These are phyloP conservation scores for Noctua fimbriata DNA, from an alignment of 2,888 invertebrate species.

Conservation along the genomic window DNA sequence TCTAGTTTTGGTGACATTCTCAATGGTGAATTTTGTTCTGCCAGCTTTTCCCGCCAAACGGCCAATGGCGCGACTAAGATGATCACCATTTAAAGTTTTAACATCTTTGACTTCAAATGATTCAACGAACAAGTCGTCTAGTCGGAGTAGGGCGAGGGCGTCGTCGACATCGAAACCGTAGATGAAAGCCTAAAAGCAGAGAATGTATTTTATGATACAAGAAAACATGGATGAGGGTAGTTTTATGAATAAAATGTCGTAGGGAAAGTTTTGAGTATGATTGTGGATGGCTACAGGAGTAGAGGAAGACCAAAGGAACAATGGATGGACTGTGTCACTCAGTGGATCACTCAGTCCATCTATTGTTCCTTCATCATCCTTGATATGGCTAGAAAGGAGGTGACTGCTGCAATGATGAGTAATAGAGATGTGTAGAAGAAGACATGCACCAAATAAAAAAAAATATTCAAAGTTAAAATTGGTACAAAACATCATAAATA, in stretches of 20 bases:
- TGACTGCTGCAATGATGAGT: background rate
- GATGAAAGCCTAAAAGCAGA: conserved; percentile 93
- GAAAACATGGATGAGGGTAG: background rate
- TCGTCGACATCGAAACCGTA: conserved; percentile 99
- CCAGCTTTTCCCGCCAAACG: conserved; percentile 99
- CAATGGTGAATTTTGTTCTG: conserved; percentile 99
- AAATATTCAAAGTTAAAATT: too few species aligned
- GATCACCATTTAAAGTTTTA: conserved; percentile 98
- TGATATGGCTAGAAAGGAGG: background rate
- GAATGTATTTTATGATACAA: background rate
- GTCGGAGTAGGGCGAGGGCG: conserved; percentile 97
- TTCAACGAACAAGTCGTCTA: conserved; percentile 99
- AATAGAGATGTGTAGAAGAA: background rate
- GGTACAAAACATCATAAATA: too few species aligned
- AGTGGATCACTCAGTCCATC: background rate
- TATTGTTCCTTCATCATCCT: too few species aligned
- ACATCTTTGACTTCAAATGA: conserved; percentile 99
- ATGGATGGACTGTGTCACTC: background rate
- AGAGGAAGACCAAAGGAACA: background rate
- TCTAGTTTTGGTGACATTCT: conserved; percentile 99
- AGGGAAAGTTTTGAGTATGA: background rate
- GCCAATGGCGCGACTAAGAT: conserved; percentile 98
- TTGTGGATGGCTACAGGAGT: background rate
- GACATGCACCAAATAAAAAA: background rate
- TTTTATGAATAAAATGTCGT: background rate